A percentile compares a stretch with the other conserved stretches of the same genome.
Evolutionary conservation across 2,113 vertebrate species (phyloP).

Genomic region (Petrocephalus zakoni): DNA sequence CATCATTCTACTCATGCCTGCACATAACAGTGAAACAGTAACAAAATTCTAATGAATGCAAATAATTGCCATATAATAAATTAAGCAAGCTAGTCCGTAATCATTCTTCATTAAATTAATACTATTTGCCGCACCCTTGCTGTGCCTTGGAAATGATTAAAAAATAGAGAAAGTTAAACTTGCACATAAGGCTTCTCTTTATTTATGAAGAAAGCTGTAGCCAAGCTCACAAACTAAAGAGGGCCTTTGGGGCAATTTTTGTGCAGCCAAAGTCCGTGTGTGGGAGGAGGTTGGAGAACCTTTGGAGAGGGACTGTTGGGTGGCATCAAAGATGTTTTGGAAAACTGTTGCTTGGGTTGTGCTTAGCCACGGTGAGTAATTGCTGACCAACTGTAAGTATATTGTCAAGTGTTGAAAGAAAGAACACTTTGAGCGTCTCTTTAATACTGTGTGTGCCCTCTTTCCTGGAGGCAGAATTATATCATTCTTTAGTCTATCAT

Average conservation of each 20-base stretch:
- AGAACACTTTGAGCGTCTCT: not conserved
- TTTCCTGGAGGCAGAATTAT: not conserved
- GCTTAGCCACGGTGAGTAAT: not conserved
- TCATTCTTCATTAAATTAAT: not conserved
- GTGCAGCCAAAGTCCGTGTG: too few relatives aligned
- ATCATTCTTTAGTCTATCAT: not conserved
- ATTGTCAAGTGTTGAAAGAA: not conserved
- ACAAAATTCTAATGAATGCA: not conserved
- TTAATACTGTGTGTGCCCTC: not conserved
- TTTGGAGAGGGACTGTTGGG: too few relatives aligned
- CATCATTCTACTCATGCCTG: not conserved
- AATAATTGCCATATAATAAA: not conserved
- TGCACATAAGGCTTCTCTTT: not conserved
- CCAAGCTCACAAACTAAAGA: not conserved
- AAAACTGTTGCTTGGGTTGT: not conserved
- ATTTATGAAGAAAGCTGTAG: not conserved
- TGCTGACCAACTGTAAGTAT: not conserved
- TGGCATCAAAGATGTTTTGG: too few relatives aligned
- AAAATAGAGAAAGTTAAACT: not conserved
- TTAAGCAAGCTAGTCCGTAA: not conserved
- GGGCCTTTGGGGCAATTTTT: too few relatives aligned
- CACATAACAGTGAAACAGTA: not conserved
- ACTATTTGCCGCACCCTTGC: not conserved
- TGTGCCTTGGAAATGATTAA: not conserved
- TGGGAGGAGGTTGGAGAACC: too few relatives aligned